Evolutionary conservation across 2,888 invertebrate genomes (phyloP).

Genomic region (Linyphia triangularis): DNA sequence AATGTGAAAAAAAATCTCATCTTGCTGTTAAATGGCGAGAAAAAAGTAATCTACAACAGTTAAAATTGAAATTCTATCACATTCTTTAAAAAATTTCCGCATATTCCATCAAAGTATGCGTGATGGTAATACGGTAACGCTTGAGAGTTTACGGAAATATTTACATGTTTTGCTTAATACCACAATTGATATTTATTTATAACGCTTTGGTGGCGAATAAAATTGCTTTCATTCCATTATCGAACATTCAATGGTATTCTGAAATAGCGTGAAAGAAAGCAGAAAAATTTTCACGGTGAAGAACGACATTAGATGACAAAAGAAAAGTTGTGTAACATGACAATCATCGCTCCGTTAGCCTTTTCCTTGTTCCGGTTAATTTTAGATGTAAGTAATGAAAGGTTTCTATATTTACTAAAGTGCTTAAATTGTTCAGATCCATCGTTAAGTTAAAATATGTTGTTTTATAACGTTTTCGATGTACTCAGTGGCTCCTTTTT

Average conservation of each 20-base stretch:
- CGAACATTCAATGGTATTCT: not conserved
- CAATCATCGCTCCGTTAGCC: conserved; percentile 4
- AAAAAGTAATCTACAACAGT: not conserved
- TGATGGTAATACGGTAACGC: conserved; percentile 2
- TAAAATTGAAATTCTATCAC: no score
- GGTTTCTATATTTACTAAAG: no score
- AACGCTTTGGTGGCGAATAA: conserved; percentile 58
- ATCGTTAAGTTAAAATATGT: no score
- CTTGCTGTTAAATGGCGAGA: not conserved
- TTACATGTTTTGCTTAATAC: conserved; percentile 18
- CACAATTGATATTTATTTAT: conserved; percentile 10
- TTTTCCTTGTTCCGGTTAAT: not conserved
- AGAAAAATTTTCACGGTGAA: conserved; percentile 31
- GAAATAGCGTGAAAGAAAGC: conserved; percentile 1
- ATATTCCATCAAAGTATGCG: not conserved
- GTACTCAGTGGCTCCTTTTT: no score
- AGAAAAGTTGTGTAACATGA: not conserved
- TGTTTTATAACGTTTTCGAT: no score
- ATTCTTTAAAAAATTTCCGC: not conserved
- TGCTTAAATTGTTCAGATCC: no score
- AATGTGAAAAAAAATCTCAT: no score
- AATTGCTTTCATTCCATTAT: conserved; percentile 3
- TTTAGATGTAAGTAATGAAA: no score
- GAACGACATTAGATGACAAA: conserved; percentile 2
- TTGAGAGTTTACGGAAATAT: conserved; percentile 1